Evolutionary conservation across 2,797 vertebrate species (phyloP).

Genomic region (Esox lucius): DNA sequence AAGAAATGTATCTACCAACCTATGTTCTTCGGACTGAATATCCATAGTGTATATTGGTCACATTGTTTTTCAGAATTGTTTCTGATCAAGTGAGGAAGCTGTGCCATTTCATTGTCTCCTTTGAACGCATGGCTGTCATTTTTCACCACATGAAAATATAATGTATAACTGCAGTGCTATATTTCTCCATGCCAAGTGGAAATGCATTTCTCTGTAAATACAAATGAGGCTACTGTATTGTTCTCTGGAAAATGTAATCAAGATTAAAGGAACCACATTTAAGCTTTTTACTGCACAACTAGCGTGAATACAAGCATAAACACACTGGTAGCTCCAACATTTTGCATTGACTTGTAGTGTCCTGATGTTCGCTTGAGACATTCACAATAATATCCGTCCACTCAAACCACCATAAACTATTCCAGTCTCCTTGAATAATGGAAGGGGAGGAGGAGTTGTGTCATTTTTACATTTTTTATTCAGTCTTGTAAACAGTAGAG

Average conservation of each 20-base stretch:
- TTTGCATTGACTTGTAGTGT: no score
- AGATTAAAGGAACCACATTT: not conserved
- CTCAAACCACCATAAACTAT: no score
- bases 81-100: not conserved
- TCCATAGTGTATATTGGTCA: not conserved
- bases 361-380: no score
- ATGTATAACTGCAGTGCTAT: not conserved
- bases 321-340: no score
- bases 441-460: no score
- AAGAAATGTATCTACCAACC: not conserved
- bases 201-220: not conserved
- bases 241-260: not conserved
- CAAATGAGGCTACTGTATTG: not conserved
- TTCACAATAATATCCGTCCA: no score
- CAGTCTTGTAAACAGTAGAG: no score
- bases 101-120: not conserved
- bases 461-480: no score
- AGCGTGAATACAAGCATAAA: no score
- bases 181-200: not conserved
- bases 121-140: not conserved
- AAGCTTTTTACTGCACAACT: no score
- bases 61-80: not conserved
- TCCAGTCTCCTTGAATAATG: no score
- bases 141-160: not conserved
- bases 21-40: not conserved